These are phyloP conservation scores for Upupa epops DNA, from an alignment of 2,113 vertebrate species.

Conservation along the genomic window DNA sequence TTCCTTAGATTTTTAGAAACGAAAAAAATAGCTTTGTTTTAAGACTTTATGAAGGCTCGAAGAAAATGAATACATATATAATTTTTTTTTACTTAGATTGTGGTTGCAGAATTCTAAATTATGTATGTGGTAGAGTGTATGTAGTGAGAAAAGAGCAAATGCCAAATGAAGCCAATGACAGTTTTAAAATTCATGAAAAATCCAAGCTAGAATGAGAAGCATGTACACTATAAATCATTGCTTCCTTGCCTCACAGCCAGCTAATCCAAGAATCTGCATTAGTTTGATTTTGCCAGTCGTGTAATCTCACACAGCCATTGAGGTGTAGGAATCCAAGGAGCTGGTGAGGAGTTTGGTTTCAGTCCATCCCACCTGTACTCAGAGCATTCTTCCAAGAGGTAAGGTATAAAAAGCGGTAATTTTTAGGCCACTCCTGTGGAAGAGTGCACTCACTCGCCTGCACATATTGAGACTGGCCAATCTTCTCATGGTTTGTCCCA, in stretches of 20 bases:
- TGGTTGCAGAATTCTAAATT: constrained; percentile 59
- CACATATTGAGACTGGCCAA: fast-evolving
- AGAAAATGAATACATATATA: background rate
- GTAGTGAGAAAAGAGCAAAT: constrained; percentile 65
- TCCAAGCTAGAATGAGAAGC: constrained; percentile 66
- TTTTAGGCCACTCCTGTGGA: background rate
- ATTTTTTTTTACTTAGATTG: constrained; percentile 13
- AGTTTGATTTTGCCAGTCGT: constrained; percentile 53
- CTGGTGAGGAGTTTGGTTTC: background rate
- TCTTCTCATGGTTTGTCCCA: background rate
- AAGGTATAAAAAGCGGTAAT: background rate
- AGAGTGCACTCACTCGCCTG: background rate
- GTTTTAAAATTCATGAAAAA: constrained; percentile 71
- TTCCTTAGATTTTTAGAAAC: background rate
- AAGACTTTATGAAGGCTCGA: background rate
- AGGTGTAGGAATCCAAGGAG: background rate
- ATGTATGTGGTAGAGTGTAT: constrained; percentile 58
- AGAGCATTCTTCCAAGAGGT: background rate
- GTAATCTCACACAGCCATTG: constrained; percentile 20
- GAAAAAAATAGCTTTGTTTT: background rate
- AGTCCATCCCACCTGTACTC: background rate
- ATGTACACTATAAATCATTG: constrained; percentile 67
- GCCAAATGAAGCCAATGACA: constrained; percentile 66
- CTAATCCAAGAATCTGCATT: constrained; percentile 57
- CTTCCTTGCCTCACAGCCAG: constrained; percentile 49